phyloP scores from a whole-genome alignment of 2,888 invertebrate species.

The Synanthedon myopaeformis region DNA sequence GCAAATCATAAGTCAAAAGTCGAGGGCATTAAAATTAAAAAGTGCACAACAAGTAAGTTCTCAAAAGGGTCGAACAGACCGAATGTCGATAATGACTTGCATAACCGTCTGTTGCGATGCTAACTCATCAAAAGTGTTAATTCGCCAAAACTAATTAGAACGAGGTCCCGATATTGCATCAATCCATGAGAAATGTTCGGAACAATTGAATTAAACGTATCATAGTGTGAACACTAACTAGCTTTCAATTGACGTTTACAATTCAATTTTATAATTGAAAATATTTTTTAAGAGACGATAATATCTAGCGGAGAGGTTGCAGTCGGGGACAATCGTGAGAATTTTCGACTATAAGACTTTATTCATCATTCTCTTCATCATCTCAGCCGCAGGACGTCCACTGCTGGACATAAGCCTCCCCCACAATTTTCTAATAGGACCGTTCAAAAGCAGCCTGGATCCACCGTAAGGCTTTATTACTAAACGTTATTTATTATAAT shows the following conservation, averaged over 20 bases:
- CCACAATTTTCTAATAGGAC: too few relatives aligned
- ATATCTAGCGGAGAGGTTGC: too few relatives aligned
- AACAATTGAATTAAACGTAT: slow-evolving; percentile 40
- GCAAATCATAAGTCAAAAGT: slow-evolving; percentile 3
- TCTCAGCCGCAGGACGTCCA: too few relatives aligned
- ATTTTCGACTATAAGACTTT: too few relatives aligned
- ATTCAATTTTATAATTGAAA: not conserved
- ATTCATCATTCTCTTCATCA: too few relatives aligned
- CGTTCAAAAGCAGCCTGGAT: too few relatives aligned
- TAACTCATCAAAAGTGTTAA: slow-evolving; percentile 45
- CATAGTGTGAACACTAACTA: slow-evolving; percentile 13
- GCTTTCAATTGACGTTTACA: not conserved
- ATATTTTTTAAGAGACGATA: not conserved
- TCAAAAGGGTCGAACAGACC: not conserved
- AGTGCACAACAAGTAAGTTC: not conserved
- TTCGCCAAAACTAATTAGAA: slow-evolving; percentile 42
- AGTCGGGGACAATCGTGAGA: too few relatives aligned
- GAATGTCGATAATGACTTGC: slow-evolving; percentile 26
- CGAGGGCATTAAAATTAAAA: not conserved
- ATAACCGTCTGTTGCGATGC: slow-evolving; percentile 25
- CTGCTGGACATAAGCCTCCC: too few relatives aligned
- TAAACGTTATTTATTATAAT: too few relatives aligned
- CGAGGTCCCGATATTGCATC: slow-evolving; percentile 51
- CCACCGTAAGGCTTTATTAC: too few relatives aligned
- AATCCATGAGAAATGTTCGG: slow-evolving; percentile 41